Evolutionary conservation across 2,888 invertebrate genomes (phyloP).

Genomic region (Daptonema setosum): DNA sequence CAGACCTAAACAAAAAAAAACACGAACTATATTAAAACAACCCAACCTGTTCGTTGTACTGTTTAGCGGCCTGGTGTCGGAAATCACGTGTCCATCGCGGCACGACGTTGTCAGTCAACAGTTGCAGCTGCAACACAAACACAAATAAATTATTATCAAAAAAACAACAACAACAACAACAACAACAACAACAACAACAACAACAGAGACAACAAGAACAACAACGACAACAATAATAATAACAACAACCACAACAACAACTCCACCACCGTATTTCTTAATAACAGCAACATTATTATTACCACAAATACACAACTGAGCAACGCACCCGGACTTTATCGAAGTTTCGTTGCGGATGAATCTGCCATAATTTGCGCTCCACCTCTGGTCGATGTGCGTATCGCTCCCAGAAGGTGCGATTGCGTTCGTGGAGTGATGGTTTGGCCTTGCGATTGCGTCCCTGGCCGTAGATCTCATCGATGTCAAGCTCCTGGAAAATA

Average conservation of each 20-base stretch:
- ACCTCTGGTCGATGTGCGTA: background rate
- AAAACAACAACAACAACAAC: background rate
- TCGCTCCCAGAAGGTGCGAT: background rate
- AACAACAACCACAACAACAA: background rate
- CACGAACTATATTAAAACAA: no score
- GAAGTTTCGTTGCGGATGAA: background rate
- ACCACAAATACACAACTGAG: background rate
- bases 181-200: background rate
- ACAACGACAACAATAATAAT: background rate
- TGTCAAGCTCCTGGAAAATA: slow-evolving; percentile 16
- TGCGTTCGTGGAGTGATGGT: background rate
- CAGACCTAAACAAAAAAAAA: no score
- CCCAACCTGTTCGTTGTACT: no score
- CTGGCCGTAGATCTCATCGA: slow-evolving; percentile 27
- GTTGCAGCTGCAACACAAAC: slow-evolving; percentile 9
- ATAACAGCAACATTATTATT: background rate
- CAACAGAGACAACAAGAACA: background rate
- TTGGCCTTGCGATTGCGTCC: slow-evolving; percentile 18
- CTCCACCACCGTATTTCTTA: background rate
- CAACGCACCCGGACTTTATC: background rate
- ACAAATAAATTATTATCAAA: background rate
- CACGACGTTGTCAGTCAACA: slow-evolving; percentile 21
- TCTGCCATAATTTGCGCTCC: background rate
- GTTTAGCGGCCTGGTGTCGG: no score
- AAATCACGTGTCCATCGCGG: slow-evolving; percentile 24